phyloP scores from a whole-genome alignment of 2,113 vertebrate genomes.

The Phalacrocorax carbo region DNA sequence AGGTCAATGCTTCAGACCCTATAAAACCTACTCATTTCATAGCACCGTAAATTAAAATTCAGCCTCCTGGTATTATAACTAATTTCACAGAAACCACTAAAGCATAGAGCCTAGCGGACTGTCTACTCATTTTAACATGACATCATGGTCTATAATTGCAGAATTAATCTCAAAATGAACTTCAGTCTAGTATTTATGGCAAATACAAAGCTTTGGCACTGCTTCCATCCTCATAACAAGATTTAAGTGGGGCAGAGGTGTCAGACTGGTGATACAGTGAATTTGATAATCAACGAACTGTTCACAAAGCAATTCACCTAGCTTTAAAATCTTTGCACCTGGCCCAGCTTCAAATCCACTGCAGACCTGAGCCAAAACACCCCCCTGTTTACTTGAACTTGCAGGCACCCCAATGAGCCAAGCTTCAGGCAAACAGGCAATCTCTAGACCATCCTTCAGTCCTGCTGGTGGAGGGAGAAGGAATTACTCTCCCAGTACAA shows the following conservation, averaged over 20 bases:
- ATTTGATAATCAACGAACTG: conserved; percentile 35
- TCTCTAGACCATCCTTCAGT: not conserved
- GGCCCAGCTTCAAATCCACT: not conserved
- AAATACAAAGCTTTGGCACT: not conserved
- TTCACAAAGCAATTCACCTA: conserved; percentile 15
- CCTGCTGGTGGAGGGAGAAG: not conserved
- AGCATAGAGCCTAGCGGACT: conserved; percentile 1
- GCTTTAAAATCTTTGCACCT: not conserved
- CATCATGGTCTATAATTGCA: conserved; percentile 41
- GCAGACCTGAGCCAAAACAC: not conserved
- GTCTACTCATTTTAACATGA: conserved; percentile 29
- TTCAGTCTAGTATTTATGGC: conserved; percentile 12
- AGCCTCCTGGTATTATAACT: not conserved
- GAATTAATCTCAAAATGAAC: conserved; percentile 23
- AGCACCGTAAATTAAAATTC: not conserved
- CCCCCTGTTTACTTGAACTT: not conserved
- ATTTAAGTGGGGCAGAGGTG: not conserved
- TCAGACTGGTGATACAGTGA: not conserved
- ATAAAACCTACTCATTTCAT: not conserved
- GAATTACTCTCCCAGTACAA: not conserved
- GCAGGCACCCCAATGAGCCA: not conserved
- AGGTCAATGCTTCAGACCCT: not conserved
- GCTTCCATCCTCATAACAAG: not conserved
- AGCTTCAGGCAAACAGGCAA: not conserved
- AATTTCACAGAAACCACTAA: conserved; percentile 45